Evolutionary conservation across 2,113 vertebrate genomes (phyloP).

Genomic region (Marmota flaviventris): DNA sequence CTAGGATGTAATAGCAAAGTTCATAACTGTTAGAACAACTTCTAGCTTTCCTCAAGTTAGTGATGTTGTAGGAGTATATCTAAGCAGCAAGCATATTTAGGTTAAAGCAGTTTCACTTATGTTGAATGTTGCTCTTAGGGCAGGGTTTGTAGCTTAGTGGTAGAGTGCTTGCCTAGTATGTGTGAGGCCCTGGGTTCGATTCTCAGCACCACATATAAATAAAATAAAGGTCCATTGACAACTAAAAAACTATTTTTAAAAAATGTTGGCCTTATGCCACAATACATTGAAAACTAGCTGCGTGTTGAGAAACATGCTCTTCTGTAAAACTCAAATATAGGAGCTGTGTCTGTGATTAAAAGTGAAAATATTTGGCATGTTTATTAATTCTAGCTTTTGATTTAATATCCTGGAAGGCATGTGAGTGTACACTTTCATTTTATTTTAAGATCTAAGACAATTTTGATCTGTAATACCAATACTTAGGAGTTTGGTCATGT

Average conservation of each 20-base stretch:
- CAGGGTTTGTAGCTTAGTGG: too few species aligned
- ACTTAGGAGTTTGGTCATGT: slow-evolving; percentile 85
- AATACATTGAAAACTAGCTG: slow-evolving; percentile 87
- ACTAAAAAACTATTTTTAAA: too few species aligned
- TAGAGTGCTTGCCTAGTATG: too few species aligned
- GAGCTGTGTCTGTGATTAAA: slow-evolving; percentile 89
- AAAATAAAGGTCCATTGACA: too few species aligned
- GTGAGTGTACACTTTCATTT: slow-evolving; percentile 86
- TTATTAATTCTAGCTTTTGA: slow-evolving; percentile 90
- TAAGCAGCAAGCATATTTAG: slow-evolving; percentile 91
- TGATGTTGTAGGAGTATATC: slow-evolving; percentile 90
- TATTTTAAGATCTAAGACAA: slow-evolving; percentile 88
- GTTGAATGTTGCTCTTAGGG: slow-evolving; percentile 88
- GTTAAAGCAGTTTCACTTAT: slow-evolving; percentile 90
- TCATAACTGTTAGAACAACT: slow-evolving; percentile 89
- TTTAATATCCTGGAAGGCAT: slow-evolving; percentile 91
- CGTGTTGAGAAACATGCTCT: slow-evolving; percentile 90
- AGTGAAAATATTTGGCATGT: slow-evolving; percentile 91
- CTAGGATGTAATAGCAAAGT: slow-evolving; percentile 88
- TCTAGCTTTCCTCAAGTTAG: slow-evolving; percentile 89
- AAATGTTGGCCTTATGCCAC: slow-evolving; percentile 91
- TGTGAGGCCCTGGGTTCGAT: too few species aligned
- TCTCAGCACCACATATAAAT: too few species aligned
- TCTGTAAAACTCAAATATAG: slow-evolving; percentile 92
- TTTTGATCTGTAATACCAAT: slow-evolving; percentile 88